Evolutionary conservation across 2,888 invertebrate species (phyloP).

Genomic region (Rotaria macrura): DNA sequence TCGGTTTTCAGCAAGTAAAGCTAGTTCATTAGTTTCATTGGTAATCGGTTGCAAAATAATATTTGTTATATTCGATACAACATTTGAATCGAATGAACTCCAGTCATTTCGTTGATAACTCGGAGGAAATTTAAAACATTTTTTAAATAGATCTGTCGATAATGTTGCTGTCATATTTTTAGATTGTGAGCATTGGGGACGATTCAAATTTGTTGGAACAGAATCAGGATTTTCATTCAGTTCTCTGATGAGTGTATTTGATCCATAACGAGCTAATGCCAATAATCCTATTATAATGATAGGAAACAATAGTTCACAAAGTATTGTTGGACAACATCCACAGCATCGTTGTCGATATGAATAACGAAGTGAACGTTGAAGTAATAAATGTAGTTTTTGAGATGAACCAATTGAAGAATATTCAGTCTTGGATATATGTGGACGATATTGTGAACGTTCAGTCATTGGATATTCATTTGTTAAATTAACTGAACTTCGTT

Average conservation of each 20-base stretch:
- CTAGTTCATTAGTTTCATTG: not conserved
- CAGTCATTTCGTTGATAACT: not conserved
- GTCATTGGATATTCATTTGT: not conserved
- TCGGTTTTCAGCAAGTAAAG: not conserved
- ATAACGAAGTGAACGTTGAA: conserved; percentile 10
- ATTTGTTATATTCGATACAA: not conserved
- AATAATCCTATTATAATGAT: not conserved
- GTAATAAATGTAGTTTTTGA: not conserved
- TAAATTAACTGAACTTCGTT: too few species aligned
- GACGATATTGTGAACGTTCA: not conserved
- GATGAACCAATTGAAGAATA: not conserved
- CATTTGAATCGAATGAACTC: too few species aligned
- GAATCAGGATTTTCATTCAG: not conserved
- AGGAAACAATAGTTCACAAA: not conserved
- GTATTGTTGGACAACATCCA: not conserved
- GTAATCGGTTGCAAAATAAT: not conserved
- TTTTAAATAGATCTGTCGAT: not conserved
- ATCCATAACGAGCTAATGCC: not conserved
- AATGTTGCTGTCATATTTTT: not conserved
- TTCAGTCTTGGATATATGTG: not conserved
- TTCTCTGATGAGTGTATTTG: not conserved
- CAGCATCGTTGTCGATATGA: conserved; percentile 2
- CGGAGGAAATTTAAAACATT: not conserved
- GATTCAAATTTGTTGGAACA: not conserved
- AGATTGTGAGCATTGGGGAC: not conserved